Base-by-base conservation (phyloP, 2,113 vertebrate species). In the Macaca mulatta region DNA sequence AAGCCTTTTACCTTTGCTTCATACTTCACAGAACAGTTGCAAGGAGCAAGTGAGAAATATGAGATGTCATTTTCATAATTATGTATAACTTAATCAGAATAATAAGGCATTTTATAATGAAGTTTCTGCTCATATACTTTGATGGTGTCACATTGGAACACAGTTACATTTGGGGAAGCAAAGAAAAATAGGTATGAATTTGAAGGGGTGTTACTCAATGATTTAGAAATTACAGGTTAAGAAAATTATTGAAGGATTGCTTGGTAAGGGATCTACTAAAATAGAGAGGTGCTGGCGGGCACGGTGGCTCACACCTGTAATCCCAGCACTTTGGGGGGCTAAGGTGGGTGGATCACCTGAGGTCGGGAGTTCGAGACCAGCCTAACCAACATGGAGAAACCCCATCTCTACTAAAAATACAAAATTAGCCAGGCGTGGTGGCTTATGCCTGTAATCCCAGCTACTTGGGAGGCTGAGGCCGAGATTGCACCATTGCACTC, bases 61-160 rank as follows among this genome's bases (percentile, higher is more conserved):
- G 79, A 94, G 70, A 74, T 38, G 55, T 96, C 17, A 94, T 97
- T 95, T 95, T 96, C 17, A 79, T 94, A 90, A 94, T 93, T 92
- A 64, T 20, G 61, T 93, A 35, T 86, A 95, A 92, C 38, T 85
- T 70, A 94, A 61, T 89, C 32, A 93, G 50, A 94, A 90, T 84
- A 94, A 35, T 90, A 96, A 82, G 38, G 17, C 14, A 48, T 86
- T 90, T 94, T 97, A 61, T 70, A 80, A 84, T 97, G 35, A 64
- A 17, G 20, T 52, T 88, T 97, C 96, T 96, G 80, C 32, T 94
- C 1, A 52, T 92, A 35, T 93, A 45, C 23, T 93, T 96, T 38
- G 17, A 77, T 92, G 59, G 8, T 90, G 48, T 96, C 79, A 96
- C 82, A 93, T 67, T 95, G 32, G 57, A 97, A 35, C 30, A 94